phyloP scores from a whole-genome alignment of 1,140 invertebrate species.

The Pectinophora gossypiella region DNA sequence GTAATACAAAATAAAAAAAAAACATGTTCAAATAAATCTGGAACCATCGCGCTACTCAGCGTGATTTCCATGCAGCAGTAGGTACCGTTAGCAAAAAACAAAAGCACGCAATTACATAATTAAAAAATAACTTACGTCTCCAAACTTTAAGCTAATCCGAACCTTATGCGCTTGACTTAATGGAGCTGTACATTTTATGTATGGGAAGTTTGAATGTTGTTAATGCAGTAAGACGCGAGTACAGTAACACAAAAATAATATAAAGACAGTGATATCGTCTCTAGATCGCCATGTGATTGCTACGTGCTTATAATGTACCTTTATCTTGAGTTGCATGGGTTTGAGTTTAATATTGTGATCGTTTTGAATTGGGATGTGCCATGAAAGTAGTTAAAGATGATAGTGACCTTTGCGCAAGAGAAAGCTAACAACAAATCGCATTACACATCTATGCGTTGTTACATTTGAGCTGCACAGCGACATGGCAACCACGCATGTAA shows the following conservation, averaged over 20 bases:
- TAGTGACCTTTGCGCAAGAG: no score
- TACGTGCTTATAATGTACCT: slow-evolving; percentile 11
- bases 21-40: no score
- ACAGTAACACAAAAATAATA: slow-evolving; percentile 24
- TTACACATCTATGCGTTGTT: no score
- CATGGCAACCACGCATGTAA: no score
- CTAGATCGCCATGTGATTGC: slow-evolving; percentile 8
- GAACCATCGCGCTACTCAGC: background rate
- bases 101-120: slow-evolving; percentile 2
- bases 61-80: slow-evolving; percentile 11
- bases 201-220: background rate
- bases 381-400: no score
- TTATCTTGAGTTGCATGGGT: slow-evolving; percentile 9
- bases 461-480: no score
- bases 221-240: slow-evolving; percentile 7
- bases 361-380: slow-evolving; percentile 9
- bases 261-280: slow-evolving; percentile 27
- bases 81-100: slow-evolving; percentile 19
- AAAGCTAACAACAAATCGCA: no score
- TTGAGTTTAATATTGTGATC: slow-evolving; percentile 13
- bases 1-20: no score
- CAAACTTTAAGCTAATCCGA: background rate
- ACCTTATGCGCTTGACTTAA: background rate
- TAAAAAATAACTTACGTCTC: background rate
- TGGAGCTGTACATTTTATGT: background rate